A percentile compares a stretch with the other conserved stretches of the same genome.
Evolutionary conservation across 2,888 invertebrate genomes (phyloP).

Genomic region (Philereme vetulata): DNA sequence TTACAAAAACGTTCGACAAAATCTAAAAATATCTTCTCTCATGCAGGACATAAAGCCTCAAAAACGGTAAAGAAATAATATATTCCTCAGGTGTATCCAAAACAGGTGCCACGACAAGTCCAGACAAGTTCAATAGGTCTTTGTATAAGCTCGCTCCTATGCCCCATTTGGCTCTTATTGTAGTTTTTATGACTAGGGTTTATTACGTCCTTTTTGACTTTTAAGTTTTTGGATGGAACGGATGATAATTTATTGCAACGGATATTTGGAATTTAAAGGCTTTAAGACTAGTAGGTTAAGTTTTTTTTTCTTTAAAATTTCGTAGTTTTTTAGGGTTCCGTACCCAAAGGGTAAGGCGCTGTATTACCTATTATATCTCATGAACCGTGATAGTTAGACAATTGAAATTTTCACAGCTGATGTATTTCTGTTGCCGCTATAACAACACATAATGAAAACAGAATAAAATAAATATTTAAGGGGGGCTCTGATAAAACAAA

Average conservation of each 20-base stretch:
- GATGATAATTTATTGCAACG: slow-evolving; percentile 70
- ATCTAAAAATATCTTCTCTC: slow-evolving; percentile 8
- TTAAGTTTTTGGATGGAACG: slow-evolving; percentile 45
- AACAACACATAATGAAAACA: too few relatives aligned
- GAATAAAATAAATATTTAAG: too few relatives aligned
- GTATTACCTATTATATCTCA: too few relatives aligned
- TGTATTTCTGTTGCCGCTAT: too few relatives aligned
- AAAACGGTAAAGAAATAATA: slow-evolving; percentile 48
- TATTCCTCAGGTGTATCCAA: slow-evolving; percentile 74
- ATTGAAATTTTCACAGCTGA: too few relatives aligned
- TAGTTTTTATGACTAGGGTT: slow-evolving; percentile 49
- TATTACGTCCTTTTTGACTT: slow-evolving; percentile 23
- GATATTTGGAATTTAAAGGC: slow-evolving; percentile 41
- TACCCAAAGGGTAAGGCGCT: too few relatives aligned
- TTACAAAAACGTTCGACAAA: not conserved
- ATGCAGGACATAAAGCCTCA: slow-evolving; percentile 9
- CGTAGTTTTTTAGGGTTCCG: too few relatives aligned
- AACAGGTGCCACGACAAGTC: slow-evolving; percentile 74
- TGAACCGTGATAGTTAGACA: too few relatives aligned
- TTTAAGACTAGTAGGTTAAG: not conserved
- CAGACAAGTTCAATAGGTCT: slow-evolving; percentile 73
- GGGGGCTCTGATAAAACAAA: too few relatives aligned
- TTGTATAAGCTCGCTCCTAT: slow-evolving; percentile 65
- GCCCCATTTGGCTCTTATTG: slow-evolving; percentile 61
- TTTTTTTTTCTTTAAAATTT: too few relatives aligned